Conservation (phyloP, 2,113 vertebrate species). For the Cyrtonyx montezumae region DNA sequence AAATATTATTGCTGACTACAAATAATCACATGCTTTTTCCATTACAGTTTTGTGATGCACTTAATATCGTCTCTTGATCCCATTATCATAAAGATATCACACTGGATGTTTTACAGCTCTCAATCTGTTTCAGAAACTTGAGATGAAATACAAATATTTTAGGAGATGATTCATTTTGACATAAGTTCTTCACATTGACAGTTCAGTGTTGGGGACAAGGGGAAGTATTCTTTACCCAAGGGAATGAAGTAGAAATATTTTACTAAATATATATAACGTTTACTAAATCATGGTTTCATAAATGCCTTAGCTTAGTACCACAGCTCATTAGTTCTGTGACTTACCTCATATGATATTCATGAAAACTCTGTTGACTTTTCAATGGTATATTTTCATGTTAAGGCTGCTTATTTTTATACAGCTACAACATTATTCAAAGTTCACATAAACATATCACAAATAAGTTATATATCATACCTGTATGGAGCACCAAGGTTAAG, state of each 20-base stretch:
- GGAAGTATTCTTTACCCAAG: neutral
- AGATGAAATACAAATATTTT: constrained; percentile 6
- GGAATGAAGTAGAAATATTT: neutral
- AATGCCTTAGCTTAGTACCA: neutral
- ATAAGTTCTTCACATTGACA: neutral
- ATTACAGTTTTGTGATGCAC: constrained; percentile 35
- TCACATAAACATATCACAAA: neutral
- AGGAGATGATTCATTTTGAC: neutral
- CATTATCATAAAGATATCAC: neutral
- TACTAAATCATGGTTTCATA: constrained; percentile 32
- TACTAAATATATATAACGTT: neutral
- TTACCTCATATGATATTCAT: neutral
- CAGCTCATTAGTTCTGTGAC: constrained; percentile 22
- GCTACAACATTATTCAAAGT: neutral
- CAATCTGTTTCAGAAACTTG: neutral
- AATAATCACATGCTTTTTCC: constrained; percentile 52
- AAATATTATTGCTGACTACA: constrained; percentile 62
- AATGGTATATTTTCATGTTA: neutral
- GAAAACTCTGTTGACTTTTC: neutral
- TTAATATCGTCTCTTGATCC: constrained; percentile 40
- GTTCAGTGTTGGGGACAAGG: neutral
- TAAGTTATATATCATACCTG: neutral
- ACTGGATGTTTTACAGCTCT: constrained; percentile 1
- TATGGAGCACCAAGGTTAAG: neutral
- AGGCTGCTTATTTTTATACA: neutral